Base-by-base conservation (phyloP, 2,888 invertebrate species). In the Aleiodes alternator region DNA sequence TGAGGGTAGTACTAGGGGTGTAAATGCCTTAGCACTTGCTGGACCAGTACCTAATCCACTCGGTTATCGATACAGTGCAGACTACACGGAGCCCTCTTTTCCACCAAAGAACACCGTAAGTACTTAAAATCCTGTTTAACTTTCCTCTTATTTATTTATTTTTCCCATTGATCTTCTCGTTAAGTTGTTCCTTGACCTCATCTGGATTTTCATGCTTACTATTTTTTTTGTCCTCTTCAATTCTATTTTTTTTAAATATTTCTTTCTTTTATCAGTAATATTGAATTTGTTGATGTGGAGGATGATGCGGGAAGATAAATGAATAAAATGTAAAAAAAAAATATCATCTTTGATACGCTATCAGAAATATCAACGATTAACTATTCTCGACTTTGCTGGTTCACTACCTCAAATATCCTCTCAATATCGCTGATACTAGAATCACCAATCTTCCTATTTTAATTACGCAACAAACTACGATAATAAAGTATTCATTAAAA, bases 21-120 rank as follows among this genome's bases (percentile, higher is more conserved):
- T 92, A 87, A 84, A 91, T 88, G 85, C 92, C 87, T 84, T 89
- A 76, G 89, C 96, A 0, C 90, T 96, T 9, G 95, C 96, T 4
- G 96, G 96, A 0, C 94, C 95, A 5, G 95, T 96, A 1, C 94
- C 94, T 79, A 91, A 95, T 85, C 92, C 94, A 66, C 91, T 93
- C 59, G 93, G 94, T 82, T 94, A 94, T 86, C 93, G 93, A 82
- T 95, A 94, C 87, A 94, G 94, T 80, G 94, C 94, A 70, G 95
- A 96, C 88, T 95, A 95, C 87, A 93, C 94, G 50, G 95, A 96
- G 83, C 94, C 95, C 0, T 93, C 93, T 76, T 95, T 95, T 90
- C 94, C 95, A 78, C 95, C 95, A 79, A 95, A 95, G 87, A 91
- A 88, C 84, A 90, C 88, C 91, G 93, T 92, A 91, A 92, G 92